Percentiles rank a stretch among this genome's conserved stretches.
These are phyloP conservation scores for Apeira syringaria DNA, from an alignment of 2,888 invertebrate species.

Conservation along the genomic window DNA sequence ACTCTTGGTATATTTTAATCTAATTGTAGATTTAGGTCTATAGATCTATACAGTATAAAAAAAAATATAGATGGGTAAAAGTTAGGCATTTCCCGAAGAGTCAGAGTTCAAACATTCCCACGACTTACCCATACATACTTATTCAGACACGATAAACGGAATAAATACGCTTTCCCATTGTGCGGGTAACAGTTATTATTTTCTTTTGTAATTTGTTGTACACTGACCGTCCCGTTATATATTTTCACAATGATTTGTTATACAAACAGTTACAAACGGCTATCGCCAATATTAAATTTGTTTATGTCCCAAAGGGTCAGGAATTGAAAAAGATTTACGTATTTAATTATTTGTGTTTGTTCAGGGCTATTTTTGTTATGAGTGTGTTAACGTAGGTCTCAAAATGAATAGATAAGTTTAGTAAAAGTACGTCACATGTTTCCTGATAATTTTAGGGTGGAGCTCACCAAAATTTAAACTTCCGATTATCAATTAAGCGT, in stretches of 20 bases:
- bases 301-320: slow-evolving; percentile 25
- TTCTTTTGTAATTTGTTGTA: slow-evolving; percentile 57
- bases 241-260: slow-evolving; percentile 25
- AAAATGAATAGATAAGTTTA: too few species aligned
- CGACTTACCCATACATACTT: slow-evolving; percentile 37
- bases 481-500: too few species aligned
- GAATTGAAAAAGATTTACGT: slow-evolving; percentile 26
- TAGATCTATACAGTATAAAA: too few species aligned
- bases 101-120: slow-evolving; percentile 11
- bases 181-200: slow-evolving; percentile 49
- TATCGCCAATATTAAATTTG: slow-evolving; percentile 25
- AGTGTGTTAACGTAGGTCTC: neutral
- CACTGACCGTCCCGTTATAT: slow-evolving; percentile 28
- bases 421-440: too few species aligned
- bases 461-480: too few species aligned
- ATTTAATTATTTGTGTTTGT: slow-evolving; percentile 23
- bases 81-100: slow-evolving; percentile 1
- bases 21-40: too few species aligned
- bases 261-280: slow-evolving; percentile 16
- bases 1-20: too few species aligned
- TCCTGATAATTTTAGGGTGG: too few species aligned
- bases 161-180: slow-evolving; percentile 60
- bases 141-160: slow-evolving; percentile 61
- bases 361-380: slow-evolving; percentile 8
- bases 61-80: too few species aligned